These are phyloP conservation scores for Campylorhamphus procurvoides DNA, from an alignment of 2,113 vertebrate genomes.

Conservation along the genomic window DNA sequence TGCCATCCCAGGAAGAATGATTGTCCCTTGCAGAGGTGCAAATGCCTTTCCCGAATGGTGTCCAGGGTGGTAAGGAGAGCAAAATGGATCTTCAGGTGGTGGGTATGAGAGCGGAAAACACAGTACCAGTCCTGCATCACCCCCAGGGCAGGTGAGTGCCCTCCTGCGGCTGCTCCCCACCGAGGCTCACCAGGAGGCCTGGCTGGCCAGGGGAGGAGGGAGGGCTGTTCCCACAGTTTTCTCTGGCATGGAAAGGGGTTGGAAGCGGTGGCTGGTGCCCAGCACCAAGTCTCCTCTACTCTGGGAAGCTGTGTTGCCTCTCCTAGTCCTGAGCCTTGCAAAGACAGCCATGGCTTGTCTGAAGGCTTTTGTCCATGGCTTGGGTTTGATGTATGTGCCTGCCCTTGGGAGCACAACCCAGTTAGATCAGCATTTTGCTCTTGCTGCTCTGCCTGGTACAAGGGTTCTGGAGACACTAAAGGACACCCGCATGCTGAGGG, in stretches of 20 bases:
- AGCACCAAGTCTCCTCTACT: not conserved
- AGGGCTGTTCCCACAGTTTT: not conserved
- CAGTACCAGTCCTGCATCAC: not conserved
- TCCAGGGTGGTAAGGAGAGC: not conserved
- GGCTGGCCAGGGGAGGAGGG: not conserved
- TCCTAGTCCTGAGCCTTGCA: not conserved
- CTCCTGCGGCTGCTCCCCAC: not conserved
- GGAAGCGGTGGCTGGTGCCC: not conserved
- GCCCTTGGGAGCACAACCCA: not conserved
- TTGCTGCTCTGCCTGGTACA: not conserved
- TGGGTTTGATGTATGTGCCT: not conserved
- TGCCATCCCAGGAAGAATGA: not conserved
- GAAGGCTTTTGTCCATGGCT: not conserved
- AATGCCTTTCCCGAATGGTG: not conserved
- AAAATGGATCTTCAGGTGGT: not conserved
- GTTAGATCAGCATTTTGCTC: not conserved
- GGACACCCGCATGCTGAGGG: not conserved
- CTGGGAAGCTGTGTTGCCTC: not conserved
- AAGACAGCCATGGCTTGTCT: not conserved
- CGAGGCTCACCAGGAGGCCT: fast-evolving
- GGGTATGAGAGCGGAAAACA: not conserved
- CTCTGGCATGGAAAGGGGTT: not conserved
- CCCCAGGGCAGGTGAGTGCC: not conserved
- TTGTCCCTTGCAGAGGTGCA: not conserved
- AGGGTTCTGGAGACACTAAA: not conserved